phyloP scores from a whole-genome alignment of 2,797 vertebrate genomes.

The Enteromius trimaculatus region DNA sequence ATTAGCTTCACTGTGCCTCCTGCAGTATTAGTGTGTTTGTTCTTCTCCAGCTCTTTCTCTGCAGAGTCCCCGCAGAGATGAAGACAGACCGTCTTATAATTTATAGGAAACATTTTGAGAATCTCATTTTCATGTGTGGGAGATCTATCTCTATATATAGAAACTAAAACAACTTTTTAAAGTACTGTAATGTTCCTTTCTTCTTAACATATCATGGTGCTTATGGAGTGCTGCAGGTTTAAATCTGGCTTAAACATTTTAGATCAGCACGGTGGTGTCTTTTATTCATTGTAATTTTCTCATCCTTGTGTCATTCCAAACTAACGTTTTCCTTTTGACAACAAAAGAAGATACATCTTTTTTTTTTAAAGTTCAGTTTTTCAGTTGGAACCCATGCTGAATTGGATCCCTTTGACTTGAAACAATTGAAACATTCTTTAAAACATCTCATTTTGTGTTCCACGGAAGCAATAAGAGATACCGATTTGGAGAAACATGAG shows the following conservation, averaged over 20 bases:
- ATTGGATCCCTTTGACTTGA: neutral
- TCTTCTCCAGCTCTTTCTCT: neutral
- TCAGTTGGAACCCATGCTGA: neutral
- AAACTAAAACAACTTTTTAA: neutral
- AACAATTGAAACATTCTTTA: neutral
- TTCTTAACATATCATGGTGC: neutral
- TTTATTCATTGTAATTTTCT: neutral
- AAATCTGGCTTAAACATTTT: neutral
- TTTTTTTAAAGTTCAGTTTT: neutral
- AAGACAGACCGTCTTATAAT: neutral
- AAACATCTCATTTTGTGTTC: neutral
- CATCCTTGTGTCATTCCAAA: neutral
- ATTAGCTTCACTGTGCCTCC: neutral
- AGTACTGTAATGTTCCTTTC: neutral
- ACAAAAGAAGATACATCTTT: neutral
- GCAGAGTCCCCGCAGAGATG: neutral
- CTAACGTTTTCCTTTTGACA: neutral
- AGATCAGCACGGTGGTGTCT: neutral
- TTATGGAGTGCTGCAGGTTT: neutral
- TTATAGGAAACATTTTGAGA: neutral
- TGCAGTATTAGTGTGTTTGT: constrained; percentile 10
- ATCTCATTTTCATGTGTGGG: neutral
- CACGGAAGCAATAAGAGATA: neutral
- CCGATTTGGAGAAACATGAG: neutral
- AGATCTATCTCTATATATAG: neutral